Percentiles rank a stretch among this genome's conserved stretches.
phyloP scores from a whole-genome alignment of 2,888 invertebrate species.

The Cosmia trapezina region DNA sequence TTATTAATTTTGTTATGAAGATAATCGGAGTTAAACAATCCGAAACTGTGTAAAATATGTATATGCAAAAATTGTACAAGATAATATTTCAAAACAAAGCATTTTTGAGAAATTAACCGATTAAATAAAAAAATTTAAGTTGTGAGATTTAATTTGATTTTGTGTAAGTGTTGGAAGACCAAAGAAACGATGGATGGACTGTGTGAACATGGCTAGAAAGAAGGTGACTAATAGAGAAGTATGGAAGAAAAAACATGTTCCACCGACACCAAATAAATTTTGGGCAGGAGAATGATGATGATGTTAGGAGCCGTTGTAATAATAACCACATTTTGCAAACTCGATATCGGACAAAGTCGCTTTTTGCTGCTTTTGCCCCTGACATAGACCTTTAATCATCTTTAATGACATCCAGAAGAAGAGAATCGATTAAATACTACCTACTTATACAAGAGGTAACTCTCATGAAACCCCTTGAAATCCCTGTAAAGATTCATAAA shows the following conservation, averaged over 20 bases:
- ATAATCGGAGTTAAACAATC: slow-evolving; percentile 18
- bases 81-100: neutral
- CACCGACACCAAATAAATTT: no score
- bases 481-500: neutral
- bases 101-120: no score
- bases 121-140: neutral
- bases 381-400: neutral
- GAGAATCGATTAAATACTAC: neutral
- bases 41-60: neutral
- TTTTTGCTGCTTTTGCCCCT: neutral
- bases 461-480: neutral
- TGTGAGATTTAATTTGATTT: no score
- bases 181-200: neutral
- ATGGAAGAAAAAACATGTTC: neutral
- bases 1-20: slow-evolving; percentile 23
- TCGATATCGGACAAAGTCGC: neutral
- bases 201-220: neutral
- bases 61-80: no score
- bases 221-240: neutral
- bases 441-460: neutral
- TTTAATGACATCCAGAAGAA: neutral
- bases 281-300: neutral
- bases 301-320: neutral
- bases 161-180: neutral
- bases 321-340: neutral